Evolutionary conservation across 1,140 invertebrate species (phyloP), one percentile per base, ranked within the genome.

Genomic region (Pseudomyrmex concolor): DNA sequence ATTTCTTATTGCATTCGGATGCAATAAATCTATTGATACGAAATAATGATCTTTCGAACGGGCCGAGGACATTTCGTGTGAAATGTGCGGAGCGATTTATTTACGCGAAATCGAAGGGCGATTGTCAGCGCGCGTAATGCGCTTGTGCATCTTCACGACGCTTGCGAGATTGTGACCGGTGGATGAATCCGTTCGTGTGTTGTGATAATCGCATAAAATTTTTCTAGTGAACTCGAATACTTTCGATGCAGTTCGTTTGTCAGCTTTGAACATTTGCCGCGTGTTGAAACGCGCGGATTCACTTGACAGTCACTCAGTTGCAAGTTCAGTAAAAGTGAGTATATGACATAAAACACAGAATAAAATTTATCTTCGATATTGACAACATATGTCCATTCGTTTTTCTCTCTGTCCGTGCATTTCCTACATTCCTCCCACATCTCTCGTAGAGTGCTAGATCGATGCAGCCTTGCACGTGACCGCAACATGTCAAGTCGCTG

Each of bases 161-260:
- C 17, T 57, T 45, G 5, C 34, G 5, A 34, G 43, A 67, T 55
- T 77, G 73, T 77, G 73, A 76, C 25, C 15, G 71, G 51, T 68
- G 66, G 66, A 7, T 80, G 66, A 71, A 51, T 34, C 51, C 63
- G 17, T 68, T 77, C 19, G 15, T 70, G 76, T 60, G 22, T 50
- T 80, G 76, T 80, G 76, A 70, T 12, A 43, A 13, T 17, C 63
- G 64, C 48, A 12, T 19, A 13, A 25, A 60, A 68, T 55, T 68
- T 0, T 54, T 45, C 9, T 15, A 22, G 81, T 67, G 81, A 77
- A 72, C 19, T 72, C 57, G 62, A 83, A 88, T 85, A 83, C 60
- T 66, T 70, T 90, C 87, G 57, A 92, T 92, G 90, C 88, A 87
- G 71, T 66, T 87, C 89, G 82, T 92, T 90, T 88, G 87, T 88